Conservation (phyloP, 1,140 invertebrate species). For the Armadillidium nasatum region DNA sequence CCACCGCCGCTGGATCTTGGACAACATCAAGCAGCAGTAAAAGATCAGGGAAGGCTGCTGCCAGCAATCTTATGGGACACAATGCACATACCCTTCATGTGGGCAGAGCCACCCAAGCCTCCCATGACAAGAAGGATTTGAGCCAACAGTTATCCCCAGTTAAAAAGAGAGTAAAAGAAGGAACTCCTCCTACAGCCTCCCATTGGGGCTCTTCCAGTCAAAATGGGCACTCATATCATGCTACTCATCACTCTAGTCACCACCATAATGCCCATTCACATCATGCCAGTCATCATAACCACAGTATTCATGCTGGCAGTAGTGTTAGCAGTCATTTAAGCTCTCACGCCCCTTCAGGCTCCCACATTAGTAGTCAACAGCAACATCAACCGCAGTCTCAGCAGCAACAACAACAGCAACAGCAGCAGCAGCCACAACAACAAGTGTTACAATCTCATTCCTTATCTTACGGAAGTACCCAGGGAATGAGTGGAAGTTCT, state of each 20-base stretch:
- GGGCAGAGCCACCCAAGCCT: slow-evolving; percentile 26
- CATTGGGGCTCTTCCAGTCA: slow-evolving; percentile 24
- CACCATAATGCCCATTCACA: slow-evolving; percentile 30
- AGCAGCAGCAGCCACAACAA: background rate
- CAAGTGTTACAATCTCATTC: background rate
- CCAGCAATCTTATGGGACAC: slow-evolving; percentile 31
- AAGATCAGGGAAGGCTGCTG: slow-evolving; percentile 36
- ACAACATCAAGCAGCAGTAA: slow-evolving; percentile 21
- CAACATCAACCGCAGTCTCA: background rate
- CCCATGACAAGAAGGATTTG: slow-evolving; percentile 70
- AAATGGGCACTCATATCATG: background rate
- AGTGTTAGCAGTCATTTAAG: background rate
- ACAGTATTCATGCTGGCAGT: background rate
- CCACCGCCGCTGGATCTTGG: slow-evolving; percentile 33
- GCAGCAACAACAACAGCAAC: background rate
- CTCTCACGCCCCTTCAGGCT: background rate
- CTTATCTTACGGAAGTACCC: background rate
- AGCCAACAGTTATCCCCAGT: slow-evolving; percentile 85
- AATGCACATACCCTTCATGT: slow-evolving; percentile 34
- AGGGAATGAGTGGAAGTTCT: background rate
- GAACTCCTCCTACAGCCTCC: slow-evolving; percentile 53
- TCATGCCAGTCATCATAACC: slow-evolving; percentile 9
- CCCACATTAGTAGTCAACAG: background rate
- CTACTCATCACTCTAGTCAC: slow-evolving; percentile 17
- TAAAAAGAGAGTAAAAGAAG: slow-evolving; percentile 95